Percentiles rank a stretch among this genome's conserved stretches.
These are phyloP conservation scores for Colossoma macropomum DNA, from an alignment of 2,113 vertebrate species.

Conservation along the genomic window DNA sequence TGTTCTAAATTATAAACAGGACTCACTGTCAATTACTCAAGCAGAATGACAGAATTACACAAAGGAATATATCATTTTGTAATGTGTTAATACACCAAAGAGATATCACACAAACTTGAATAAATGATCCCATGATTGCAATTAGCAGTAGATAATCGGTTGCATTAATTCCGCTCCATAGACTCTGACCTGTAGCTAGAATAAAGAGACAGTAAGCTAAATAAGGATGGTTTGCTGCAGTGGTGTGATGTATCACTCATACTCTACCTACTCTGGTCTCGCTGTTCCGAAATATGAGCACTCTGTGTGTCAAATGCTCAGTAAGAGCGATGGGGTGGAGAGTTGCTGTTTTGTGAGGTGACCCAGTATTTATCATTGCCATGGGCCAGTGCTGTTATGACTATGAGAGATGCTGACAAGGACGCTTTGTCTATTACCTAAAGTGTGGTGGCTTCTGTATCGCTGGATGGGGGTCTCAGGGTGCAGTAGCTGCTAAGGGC, in stretches of 20 bases:
- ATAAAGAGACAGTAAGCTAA: background rate
- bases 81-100: too few relatives aligned
- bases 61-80: background rate
- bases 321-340: constrained; percentile 55
- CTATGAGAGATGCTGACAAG: constrained; percentile 77
- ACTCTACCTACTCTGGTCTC: background rate
- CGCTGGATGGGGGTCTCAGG: constrained; percentile 60
- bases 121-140: constrained; percentile 1
- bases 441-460: constrained; percentile 71
- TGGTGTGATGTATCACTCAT: constrained; percentile 25
- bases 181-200: background rate
- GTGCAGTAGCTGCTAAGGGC: constrained; percentile 73
- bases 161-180: background rate
- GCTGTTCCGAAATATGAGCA: constrained; percentile 44
- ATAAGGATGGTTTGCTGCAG: background rate
- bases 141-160: background rate
- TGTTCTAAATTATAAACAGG: background rate
- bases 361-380: constrained; percentile 77
- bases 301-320: constrained; percentile 33
- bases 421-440: constrained; percentile 77
- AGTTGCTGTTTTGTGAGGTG: constrained; percentile 72
- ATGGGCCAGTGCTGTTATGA: constrained; percentile 71
- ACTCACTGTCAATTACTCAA: background rate
- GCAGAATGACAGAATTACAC: background rate
- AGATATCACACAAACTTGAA: background rate